Base-by-base conservation (phyloP, 1,140 invertebrate genomes). In the Hormaphis cornu region DNA sequence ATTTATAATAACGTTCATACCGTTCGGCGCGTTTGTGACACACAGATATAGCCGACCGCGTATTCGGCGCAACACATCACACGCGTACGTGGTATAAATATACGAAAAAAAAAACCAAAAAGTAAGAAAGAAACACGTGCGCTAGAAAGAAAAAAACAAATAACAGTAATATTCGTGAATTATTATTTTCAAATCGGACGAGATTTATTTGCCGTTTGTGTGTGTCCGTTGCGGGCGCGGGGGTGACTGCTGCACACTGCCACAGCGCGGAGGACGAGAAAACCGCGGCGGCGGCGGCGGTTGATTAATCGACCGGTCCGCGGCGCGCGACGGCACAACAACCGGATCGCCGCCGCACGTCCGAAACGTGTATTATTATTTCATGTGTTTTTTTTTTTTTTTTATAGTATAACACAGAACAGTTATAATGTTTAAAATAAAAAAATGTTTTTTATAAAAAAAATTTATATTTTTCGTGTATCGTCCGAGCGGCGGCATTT, bases 301-400 rank as follows among this genome's bases (percentile, higher is more conserved):
- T 66, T 66, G 61, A 66, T 66, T 66, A 66, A 66, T 66, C 61
- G 61, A 66, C 61, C 58, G 58, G 61, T 66, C 44, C 44, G 26
- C 61, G 44, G 33, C 18, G 22, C 44, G 40, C 61, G n/a, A n/a
- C n/a, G n/a, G n/a, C n/a, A n/a, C n/a, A n/a, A 66, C 61, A 46
- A 66, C 61, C 44, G 61, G 44, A 42, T 66, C 28, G n/a, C 42
- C 42, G n/a, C 18, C 52, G 28, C 9, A 28, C 28, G 9, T n/a
- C n/a, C n/a, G n/a, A n/a, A n/a, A n/a, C n/a, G 5, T 33, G 4
- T 9, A 9, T 6, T 33, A 33, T 33, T 33, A 6, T 33, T 33
- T 9, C 9, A 6, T 9, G 30, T 33, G 30, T 33, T 9, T 33
- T 33, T 33, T 9, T 33, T 9, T 33, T 9, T 33, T 9, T n/a